phyloP scores from a whole-genome alignment of 2,888 invertebrate species.

The Amphiduros pacificus region DNA sequence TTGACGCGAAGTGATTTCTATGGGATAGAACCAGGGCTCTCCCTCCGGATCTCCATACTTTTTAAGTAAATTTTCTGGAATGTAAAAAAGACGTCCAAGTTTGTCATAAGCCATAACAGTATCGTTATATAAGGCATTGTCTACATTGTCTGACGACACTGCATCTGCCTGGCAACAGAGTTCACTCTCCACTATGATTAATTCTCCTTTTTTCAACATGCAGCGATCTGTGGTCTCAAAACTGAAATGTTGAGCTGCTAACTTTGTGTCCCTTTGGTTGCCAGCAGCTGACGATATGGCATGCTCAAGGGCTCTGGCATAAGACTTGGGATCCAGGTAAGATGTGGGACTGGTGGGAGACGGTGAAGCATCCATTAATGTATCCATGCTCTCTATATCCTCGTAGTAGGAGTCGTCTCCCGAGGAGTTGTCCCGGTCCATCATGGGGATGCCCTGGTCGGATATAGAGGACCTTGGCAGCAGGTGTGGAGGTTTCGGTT shows the following conservation, averaged over 20 bases:
- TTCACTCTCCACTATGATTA: not conserved
- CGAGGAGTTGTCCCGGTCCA: slow-evolving; percentile 12
- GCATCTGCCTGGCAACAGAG: not conserved
- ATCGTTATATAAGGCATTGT: not conserved
- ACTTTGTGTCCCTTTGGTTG: slow-evolving; percentile 1
- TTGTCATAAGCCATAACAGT: slow-evolving; percentile 28
- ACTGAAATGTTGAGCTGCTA: not conserved
- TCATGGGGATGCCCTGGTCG: not conserved
- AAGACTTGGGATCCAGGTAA: slow-evolving; percentile 32
- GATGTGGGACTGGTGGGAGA: slow-evolving; percentile 4
- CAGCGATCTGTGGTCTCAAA: not conserved
- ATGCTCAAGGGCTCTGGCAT: slow-evolving; percentile 14
- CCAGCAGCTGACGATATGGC: no score
- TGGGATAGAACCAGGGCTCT: slow-evolving; percentile 35
- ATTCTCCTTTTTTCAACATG: not conserved
- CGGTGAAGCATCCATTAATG: slow-evolving; percentile 7
- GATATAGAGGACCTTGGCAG: slow-evolving; percentile 3
- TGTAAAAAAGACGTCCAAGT: slow-evolving; percentile 28
- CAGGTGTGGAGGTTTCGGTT: slow-evolving; percentile 3
- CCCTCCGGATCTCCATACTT: slow-evolving; percentile 31
- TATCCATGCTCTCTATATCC: slow-evolving; percentile 30
- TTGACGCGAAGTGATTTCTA: slow-evolving; percentile 28
- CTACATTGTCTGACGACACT: not conserved
- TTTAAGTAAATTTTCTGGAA: slow-evolving; percentile 23
- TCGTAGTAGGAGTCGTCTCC: slow-evolving; percentile 34